Base-by-base conservation (phyloP, 2,888 invertebrate species). In the Altica lythri region DNA sequence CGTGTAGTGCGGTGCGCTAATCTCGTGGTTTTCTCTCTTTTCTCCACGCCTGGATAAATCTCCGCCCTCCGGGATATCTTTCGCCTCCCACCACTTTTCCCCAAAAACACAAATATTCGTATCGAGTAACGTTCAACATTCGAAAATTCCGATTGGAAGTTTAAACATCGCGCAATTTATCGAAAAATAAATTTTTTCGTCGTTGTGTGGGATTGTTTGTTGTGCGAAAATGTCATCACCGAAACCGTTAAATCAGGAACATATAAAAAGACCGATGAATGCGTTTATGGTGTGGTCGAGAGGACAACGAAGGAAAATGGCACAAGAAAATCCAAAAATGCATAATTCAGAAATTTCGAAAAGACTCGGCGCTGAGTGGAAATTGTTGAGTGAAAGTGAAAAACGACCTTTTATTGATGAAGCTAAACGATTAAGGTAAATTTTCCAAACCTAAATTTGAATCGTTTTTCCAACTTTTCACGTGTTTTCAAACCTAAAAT, bases 321-420 rank as follows among this genome's bases (percentile, higher is more conserved):
- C 93, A 0, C 92, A 92, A 72, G 93, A 94, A 68, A 92, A 93
- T 74, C 93, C 93, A 0, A 93, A 93, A 77, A 93, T 93, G 92
- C 93, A 93, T 79, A 93, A 93, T 73, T 92, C 91, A 0, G 93
- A 93, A 77, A 93, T 93, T 64, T 90, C 89, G 51, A 93, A 93
- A 75, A 78, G 92, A 60, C 81, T 94, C 25, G 89, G 89, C 0
- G 90, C 90, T 0, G 92, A 93, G 75, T 93, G 93, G 93, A 93
- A 93, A 73, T 79, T 91, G 66, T 81, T 93, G 51, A 88, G 87
- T 27, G 93, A 93, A 74, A 83, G 86, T 72, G 91, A 93, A 73
- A 93, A 93, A 70, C 77, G 92, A 55, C 92, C 92, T 0, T 93
- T 93, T 77, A 93, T 93, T 64, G 93, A 93, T 72, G 93, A 93